Percentiles rank a stretch among this genome's conserved stretches.
phyloP scores from a whole-genome alignment of 2,113 vertebrate genomes.

The Terrapene triunguis region DNA sequence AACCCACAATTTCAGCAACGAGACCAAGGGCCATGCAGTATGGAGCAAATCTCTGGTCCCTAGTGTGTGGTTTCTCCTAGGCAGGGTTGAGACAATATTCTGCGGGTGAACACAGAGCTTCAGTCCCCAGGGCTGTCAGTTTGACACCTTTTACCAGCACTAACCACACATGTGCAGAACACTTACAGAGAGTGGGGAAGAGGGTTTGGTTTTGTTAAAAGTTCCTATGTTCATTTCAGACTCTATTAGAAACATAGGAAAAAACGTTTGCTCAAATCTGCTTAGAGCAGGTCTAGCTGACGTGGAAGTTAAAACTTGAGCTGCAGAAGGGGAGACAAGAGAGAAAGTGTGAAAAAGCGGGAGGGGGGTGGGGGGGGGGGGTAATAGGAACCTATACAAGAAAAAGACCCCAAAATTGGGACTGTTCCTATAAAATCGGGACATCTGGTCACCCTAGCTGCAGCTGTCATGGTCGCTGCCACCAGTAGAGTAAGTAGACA shows the following conservation, averaged over 20 bases:
- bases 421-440: too few relatives aligned
- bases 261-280: slow-evolving; percentile 41
- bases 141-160: not conserved
- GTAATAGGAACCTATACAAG: too few relatives aligned
- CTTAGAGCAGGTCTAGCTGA: not conserved
- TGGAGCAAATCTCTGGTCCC: not conserved
- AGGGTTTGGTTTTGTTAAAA: not conserved
- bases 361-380: too few relatives aligned
- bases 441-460: not conserved
- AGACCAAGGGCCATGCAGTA: not conserved
- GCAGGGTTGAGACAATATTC: not conserved
- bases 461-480: not conserved
- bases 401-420: too few relatives aligned
- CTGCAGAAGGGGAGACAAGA: fast-evolving
- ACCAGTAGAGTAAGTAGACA: not conserved
- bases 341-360: too few relatives aligned
- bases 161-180: not conserved
- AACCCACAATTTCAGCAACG: slow-evolving; percentile 18
- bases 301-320: not conserved
- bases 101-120: not conserved
- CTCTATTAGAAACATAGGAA: not conserved
- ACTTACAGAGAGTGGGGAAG: not conserved
- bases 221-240: not conserved
- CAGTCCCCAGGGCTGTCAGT: not conserved
- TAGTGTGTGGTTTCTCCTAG: not conserved